phyloP scores from a whole-genome alignment of 2,113 vertebrate genomes.

The Eurypyga helias region DNA sequence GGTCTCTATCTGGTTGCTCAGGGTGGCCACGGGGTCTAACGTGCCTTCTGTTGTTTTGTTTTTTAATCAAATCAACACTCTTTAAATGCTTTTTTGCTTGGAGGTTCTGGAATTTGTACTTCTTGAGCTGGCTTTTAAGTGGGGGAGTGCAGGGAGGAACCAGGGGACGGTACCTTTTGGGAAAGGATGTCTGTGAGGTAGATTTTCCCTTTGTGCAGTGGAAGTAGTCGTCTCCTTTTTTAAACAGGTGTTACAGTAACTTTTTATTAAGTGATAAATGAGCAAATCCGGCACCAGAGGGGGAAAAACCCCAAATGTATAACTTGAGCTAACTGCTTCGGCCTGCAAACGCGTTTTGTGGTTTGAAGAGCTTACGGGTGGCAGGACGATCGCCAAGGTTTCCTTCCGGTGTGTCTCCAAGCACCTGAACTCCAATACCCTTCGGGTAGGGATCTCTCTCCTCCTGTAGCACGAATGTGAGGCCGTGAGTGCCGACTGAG shows the following conservation, averaged over 20 bases:
- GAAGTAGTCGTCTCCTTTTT: not conserved
- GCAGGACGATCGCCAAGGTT: not conserved
- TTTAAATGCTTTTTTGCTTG: not conserved
- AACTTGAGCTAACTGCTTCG: not conserved
- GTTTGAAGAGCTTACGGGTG: not conserved
- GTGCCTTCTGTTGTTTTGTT: not conserved
- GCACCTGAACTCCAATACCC: not conserved
- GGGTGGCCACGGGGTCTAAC: not conserved
- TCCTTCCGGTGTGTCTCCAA: not conserved
- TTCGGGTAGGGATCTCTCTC: not conserved
- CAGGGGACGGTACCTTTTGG: not conserved
- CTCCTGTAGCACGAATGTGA: not conserved
- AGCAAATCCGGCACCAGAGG: not conserved
- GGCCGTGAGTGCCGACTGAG: not conserved
- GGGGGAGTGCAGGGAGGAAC: not conserved
- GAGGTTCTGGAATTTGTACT: not conserved
- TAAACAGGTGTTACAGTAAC: not conserved
- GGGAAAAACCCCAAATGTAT: rapidly evolving
- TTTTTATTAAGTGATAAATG: not conserved
- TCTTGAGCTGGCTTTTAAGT: not conserved
- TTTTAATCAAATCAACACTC: not conserved
- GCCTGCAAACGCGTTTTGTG: not conserved
- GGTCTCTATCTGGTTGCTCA: not conserved
- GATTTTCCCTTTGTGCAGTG: not conserved
- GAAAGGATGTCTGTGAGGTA: not conserved